Evolutionary conservation across 2,113 vertebrate species (phyloP).

Genomic region (Saimiri boliviensis): DNA sequence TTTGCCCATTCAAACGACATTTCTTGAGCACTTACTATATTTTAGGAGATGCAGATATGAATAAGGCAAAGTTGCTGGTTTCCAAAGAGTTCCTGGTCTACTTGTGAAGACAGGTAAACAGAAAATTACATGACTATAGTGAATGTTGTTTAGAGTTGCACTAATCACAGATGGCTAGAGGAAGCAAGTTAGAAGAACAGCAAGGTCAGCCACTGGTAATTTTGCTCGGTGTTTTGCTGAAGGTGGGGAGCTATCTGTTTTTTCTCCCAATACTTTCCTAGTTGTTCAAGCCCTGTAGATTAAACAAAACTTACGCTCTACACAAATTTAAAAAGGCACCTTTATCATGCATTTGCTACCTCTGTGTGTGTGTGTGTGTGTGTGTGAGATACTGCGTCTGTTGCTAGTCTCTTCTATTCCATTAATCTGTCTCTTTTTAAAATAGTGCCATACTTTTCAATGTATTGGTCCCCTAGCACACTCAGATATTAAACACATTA

Average conservation of each 20-base stretch:
- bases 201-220: neutral
- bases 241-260: neutral
- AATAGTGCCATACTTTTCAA: neutral
- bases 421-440: neutral
- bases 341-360: neutral
- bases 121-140: neutral
- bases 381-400: neutral
- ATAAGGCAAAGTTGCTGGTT: neutral
- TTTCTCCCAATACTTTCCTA: neutral
- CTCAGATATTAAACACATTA: conserved; percentile 10
- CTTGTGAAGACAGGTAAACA: neutral
- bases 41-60: neutral
- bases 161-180: neutral
- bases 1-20: neutral
- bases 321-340: neutral
- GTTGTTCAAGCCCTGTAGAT: neutral
- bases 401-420: neutral
- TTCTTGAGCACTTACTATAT: neutral
- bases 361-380: neutral
- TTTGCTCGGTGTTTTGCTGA: neutral
- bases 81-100: neutral
- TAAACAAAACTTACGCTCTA: neutral
- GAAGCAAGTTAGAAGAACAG: neutral
- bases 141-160: neutral
- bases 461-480: neutral